Percentiles rank a stretch among this genome's conserved stretches.
phyloP scores from a whole-genome alignment of 2,113 vertebrate genomes.

The Brachirus orientalis region DNA sequence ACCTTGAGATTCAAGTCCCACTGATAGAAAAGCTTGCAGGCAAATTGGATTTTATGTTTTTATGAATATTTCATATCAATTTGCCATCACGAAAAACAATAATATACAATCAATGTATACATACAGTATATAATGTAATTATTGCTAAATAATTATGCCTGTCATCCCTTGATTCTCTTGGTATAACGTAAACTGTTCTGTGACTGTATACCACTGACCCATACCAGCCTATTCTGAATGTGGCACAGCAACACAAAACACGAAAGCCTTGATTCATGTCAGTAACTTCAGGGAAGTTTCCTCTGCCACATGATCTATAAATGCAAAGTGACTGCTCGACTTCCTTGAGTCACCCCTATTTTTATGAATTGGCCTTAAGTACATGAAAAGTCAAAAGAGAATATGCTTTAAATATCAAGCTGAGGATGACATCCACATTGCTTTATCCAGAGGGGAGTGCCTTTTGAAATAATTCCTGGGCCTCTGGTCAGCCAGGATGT shows the following conservation, averaged over 20 bases:
- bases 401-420: constrained; percentile 46
- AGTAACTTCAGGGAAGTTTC: constrained; percentile 59
- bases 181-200: constrained; percentile 15
- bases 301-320: constrained; percentile 68
- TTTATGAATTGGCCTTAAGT: constrained; percentile 58
- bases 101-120: neutral
- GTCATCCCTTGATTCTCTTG: neutral
- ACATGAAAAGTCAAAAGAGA: constrained; percentile 40
- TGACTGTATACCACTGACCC: constrained; percentile 1
- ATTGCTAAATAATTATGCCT: constrained; percentile 13
- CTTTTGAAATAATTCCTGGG: constrained; percentile 48
- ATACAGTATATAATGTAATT: neutral
- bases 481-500: constrained; percentile 39
- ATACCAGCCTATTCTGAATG: constrained; percentile 39
- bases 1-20: neutral
- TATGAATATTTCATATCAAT: neutral
- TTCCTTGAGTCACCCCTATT: constrained; percentile 62
- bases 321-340: constrained; percentile 63
- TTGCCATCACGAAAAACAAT: neutral
- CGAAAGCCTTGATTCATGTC: constrained; percentile 68
- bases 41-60: neutral
- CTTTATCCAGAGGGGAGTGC: constrained; percentile 41
- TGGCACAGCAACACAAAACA: constrained; percentile 53
- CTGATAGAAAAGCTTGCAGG: neutral
- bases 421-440: constrained; percentile 49